Conservation (phyloP, 2,888 invertebrate genomes). For the Eubasilissa splendida region DNA sequence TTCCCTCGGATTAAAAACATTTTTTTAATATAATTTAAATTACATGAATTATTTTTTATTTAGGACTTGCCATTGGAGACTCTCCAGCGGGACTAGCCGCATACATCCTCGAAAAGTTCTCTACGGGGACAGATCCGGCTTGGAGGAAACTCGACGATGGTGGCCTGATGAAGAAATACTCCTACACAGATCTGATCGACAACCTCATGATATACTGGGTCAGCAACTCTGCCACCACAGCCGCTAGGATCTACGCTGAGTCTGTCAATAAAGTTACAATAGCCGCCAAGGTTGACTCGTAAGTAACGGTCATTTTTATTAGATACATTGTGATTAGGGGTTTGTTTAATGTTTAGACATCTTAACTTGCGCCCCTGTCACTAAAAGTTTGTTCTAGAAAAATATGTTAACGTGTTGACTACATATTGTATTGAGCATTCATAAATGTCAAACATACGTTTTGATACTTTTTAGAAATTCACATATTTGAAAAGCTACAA, state of each 20-base stretch:
- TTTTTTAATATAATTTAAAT: constrained; percentile 48
- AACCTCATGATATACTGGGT: constrained; percentile 75
- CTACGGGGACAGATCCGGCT: constrained; percentile 76
- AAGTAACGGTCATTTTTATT: constrained; percentile 54
- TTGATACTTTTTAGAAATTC: no score
- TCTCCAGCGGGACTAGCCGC: constrained; percentile 91
- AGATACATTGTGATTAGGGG: no score
- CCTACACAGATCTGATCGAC: constrained; percentile 67
- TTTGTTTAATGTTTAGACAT: no score
- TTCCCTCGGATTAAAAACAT: no score
- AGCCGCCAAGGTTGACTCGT: constrained; percentile 62
- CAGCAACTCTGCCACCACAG: constrained; percentile 68
- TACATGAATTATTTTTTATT: neutral
- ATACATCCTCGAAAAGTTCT: constrained; percentile 92
- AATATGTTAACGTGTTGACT: no score
- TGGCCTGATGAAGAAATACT: constrained; percentile 71
- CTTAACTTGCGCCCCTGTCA: no score
- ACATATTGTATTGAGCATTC: no score
- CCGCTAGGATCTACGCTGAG: constrained; percentile 77
- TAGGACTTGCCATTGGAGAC: constrained; percentile 80
- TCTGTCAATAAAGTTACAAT: constrained; percentile 63
- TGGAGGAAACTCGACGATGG: constrained; percentile 75
- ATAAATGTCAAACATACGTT: no score
- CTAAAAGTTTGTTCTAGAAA: no score
- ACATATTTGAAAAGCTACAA: no score